Base-by-base conservation (phyloP, 2,113 vertebrate genomes). In the Nothoprocta pentlandii region DNA sequence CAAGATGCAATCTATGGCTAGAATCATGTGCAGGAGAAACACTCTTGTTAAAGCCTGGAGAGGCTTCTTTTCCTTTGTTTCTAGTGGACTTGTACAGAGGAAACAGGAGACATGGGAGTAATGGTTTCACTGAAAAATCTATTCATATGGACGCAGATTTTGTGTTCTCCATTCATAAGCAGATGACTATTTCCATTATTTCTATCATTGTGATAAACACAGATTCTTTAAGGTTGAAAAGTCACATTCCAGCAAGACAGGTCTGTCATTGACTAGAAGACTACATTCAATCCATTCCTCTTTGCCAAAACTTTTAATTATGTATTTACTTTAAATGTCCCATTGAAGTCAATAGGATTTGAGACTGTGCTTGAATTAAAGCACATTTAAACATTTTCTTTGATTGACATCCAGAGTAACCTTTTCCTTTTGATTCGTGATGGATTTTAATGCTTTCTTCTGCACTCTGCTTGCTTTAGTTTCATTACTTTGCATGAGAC, bases 381-480 rank as follows among this genome's bases (percentile, higher is more conserved):
- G 39, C 44, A 53, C 12, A 7, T 76, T 90, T 81, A 75, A 94
- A 44, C 28, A 70, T 56, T 78, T 85, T 75, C 17, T 44, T 84
- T 67, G 49, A 90, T 68, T 76, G 88, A 79, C 70, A 81, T 59
- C 78, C 49, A 54, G 58, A 79, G 21, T 80, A 92, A 89, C 80
- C 70, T 90, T 93, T 90, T 69, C 53, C 69, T 89, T 69, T n/a
- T 41, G 67, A 73, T 90, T 90, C 44, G 2, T 16, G 41, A 7
- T 74, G 90, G 86, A 58, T 76, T 88, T 91, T 66, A 80, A 46
- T 79, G 74, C 10, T 2, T 84, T 75, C 4, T 61, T 81, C 1
- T 87, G 69, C 79, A 84, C 80, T 93, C 61, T 66, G n/a, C 51
- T 92, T 89, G 87, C 80, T 80, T 80, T 92, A 79, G 20, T 79